A percentile compares a stretch with the other conserved stretches of the same genome.
phyloP scores from a whole-genome alignment of 1,140 invertebrate species.

The Coptotermes formosanus region DNA sequence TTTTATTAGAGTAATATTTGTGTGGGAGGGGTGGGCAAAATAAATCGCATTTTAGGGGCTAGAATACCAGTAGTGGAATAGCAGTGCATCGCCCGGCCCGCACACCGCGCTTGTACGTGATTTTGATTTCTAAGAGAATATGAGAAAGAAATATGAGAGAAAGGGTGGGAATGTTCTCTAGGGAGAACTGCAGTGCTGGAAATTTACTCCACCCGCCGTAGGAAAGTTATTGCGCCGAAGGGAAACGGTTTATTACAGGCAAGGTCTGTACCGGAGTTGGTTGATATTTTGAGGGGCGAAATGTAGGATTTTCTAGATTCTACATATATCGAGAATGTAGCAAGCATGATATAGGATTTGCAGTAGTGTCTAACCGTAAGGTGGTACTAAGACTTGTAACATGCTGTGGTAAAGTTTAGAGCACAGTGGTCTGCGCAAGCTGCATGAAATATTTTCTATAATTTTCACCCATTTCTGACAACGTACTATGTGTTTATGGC shows the following conservation, averaged over 20 bases:
- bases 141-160: neutral
- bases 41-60: neutral
- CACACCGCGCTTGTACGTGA: neutral
- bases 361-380: too few relatives aligned
- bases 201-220: neutral
- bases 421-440: too few relatives aligned
- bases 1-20: slow-evolving; percentile 13
- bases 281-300: too few relatives aligned
- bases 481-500: too few relatives aligned
- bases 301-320: too few relatives aligned
- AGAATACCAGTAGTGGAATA: neutral
- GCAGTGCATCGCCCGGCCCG: neutral
- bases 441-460: too few relatives aligned
- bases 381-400: too few relatives aligned
- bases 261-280: too few relatives aligned
- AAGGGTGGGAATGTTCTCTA: neutral
- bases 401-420: too few relatives aligned
- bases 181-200: neutral
- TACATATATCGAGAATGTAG: too few relatives aligned
- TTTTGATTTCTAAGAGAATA: neutral
- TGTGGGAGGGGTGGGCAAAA: neutral
- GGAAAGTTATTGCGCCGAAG: neutral
- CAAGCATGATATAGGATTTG: too few relatives aligned
- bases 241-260: neutral
- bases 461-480: too few relatives aligned